Evolutionary conservation across 2,888 invertebrate species (phyloP), one percentile per base, ranked within the genome.

Genomic region (Phasia obesa): DNA sequence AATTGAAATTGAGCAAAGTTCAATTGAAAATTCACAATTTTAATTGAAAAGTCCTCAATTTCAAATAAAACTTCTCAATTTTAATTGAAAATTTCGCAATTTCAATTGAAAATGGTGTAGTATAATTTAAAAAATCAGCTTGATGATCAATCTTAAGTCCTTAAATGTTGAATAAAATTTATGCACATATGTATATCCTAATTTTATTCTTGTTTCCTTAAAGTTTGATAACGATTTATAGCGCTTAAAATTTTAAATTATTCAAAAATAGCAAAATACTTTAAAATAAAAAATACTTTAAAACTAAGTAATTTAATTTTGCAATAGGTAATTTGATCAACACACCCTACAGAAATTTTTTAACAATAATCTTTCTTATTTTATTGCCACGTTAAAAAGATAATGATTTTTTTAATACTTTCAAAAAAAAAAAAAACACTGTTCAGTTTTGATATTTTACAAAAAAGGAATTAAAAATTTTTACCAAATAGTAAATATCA

Each of bases 291-390:
- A 49, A n/a, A n/a, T n/a, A n/a, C n/a, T n/a, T n/a, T n/a, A n/a
- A n/a, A n/a, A n/a, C 11, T 49, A 21, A 21, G 21, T 21, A 49
- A 49, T 49, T 49, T 49, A 49, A 21, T n/a, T n/a, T n/a, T n/a
- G n/a, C n/a, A n/a, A 49, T 49, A 49, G 49, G 49, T 49, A 11
- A 49, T 49, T 49, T 49, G 49, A 49, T 49, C 49, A 49, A 47
- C 47, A 47, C 47, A 47, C 2, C 47, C 47, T 47, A 47, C 19
- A 47, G 19, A 47, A 47, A 47, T 47, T n/a, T n/a, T n/a, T n/a
- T n/a, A n/a, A n/a, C n/a, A n/a, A n/a, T n/a, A n/a, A n/a, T n/a
- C n/a, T n/a, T n/a, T n/a, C n/a, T n/a, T n/a, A n/a, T n/a, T n/a
- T n/a, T n/a, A n/a, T n/a, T 19, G 19, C 47, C 47, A 19, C 47